Evolutionary conservation across 2,888 invertebrate species (phyloP), one percentile per base, ranked within the genome.

Genomic region (Drosophila neotestacea): DNA sequence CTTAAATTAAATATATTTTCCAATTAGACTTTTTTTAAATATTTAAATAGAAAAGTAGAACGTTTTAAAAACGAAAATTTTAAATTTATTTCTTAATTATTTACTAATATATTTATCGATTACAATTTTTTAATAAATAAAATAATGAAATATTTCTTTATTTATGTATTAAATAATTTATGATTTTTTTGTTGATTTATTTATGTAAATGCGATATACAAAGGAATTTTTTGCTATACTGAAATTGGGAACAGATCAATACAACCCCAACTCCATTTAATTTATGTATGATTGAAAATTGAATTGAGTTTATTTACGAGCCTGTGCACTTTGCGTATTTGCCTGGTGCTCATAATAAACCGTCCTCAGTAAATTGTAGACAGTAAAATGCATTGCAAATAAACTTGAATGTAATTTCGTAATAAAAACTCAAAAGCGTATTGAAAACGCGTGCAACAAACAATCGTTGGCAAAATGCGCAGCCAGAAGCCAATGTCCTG

Each of bases 401-500:
- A 66, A 70, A 73, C 47, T 70, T 65, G 56, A 70, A 65, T 56
- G 46, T 41, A 56, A 70, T 81, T 73, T 72, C 39, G 52, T 55
- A 73, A 61, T 73, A 59, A 75, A 81, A 78, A 42, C 60, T 60
- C 36, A 61, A 78, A 51, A 64, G 69, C 64, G 59, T 51, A 64
- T 62, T 64, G 75, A 65, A 73, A 84, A 63, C 58, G 48, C 54
- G 70, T 63, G 13, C 58, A 73, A 71, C 73, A 80, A 71, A 71
- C 73, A 80, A 71, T 59, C 48, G 69, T 38, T 36, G 48, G 61
- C 56, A n/a, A 86, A 83, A 63, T 50, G 87, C 62, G 36, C 58
- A 58, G 66, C 47, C 65, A 30, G 47, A 6, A 39, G 39, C 52
- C 64, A 74, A 59, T 61, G 60, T 67, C 67, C 67, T 73, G 79